A percentile compares a stretch with the other conserved stretches of the same genome.
Evolutionary conservation across 2,888 invertebrate genomes (phyloP).

Genomic region (Allygus modestus): DNA sequence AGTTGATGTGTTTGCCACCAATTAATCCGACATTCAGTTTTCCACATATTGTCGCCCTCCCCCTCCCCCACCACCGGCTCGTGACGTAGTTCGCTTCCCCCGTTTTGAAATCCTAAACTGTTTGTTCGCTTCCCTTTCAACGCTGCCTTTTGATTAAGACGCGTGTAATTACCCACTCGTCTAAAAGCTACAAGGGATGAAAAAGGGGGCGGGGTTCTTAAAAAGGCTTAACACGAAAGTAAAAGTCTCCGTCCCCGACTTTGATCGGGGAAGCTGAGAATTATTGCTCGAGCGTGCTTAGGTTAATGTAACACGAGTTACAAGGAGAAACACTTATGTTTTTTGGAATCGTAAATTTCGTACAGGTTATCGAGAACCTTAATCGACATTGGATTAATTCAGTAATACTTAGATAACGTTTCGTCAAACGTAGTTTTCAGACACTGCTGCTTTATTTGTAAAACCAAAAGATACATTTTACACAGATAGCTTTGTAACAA

Average conservation of each 20-base stretch:
- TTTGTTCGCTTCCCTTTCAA: background rate
- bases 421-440: no score
- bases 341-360: no score
- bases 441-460: no score
- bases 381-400: no score
- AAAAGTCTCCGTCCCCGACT: background rate
- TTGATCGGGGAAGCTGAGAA: background rate
- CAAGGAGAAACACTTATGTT: no score
- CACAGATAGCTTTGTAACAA: no score
- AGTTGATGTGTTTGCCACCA: background rate
- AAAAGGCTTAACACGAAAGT: background rate
- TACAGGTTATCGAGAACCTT: no score
- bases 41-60: background rate
- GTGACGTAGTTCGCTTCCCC: background rate
- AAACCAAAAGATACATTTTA: no score
- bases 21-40: background rate
- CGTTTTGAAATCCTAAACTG: constrained; percentile 5
- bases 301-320: background rate
- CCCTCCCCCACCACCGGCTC: background rate
- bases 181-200: background rate
- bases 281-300: background rate
- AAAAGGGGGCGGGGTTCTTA: background rate
- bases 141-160: constrained; percentile 1
- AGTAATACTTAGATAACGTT: no score
- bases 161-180: background rate